These are phyloP conservation scores for Tragelaphus imberbis DNA, from an alignment of 2,113 vertebrate genomes.

Conservation along the genomic window DNA sequence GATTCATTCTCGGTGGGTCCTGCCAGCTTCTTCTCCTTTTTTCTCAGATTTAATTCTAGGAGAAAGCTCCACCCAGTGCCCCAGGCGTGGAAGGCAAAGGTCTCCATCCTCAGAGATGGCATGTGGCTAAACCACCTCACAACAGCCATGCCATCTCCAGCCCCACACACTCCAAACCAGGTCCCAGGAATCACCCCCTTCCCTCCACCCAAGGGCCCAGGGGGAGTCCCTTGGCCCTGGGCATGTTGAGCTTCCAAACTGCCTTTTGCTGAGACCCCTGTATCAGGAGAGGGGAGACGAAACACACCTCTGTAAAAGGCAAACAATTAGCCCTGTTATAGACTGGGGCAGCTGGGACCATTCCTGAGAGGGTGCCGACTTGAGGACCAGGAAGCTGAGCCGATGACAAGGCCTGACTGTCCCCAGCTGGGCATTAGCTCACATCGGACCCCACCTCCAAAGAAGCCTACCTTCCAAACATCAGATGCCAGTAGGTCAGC, in stretches of 20 bases:
- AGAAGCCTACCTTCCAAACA: not conserved
- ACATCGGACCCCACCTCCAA: not conserved
- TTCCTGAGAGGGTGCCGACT: not conserved
- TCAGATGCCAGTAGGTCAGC: not conserved
- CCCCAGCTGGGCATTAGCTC: not conserved
- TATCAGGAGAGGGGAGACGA: not conserved
- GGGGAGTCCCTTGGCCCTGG: not conserved
- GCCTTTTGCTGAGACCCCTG: not conserved
- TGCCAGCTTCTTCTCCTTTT: not conserved
- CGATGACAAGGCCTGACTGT: not conserved
- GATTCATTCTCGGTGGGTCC: not conserved
- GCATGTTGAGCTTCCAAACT: not conserved
- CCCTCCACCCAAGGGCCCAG: not conserved
- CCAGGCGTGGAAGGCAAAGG: not conserved
- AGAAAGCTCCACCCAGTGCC: not conserved
- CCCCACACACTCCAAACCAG: not conserved
- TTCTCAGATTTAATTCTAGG: not conserved
- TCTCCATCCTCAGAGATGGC: not conserved
- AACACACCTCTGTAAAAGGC: not conserved
- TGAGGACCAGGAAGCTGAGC: not conserved
- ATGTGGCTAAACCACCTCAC: not conserved
- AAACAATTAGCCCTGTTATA: not conserved
- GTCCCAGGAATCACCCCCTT: no score
- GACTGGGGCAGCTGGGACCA: not conserved
- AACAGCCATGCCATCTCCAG: fast-evolving